These are phyloP conservation scores for Avahi laniger DNA, from an alignment of 2,797 vertebrate genomes.

Conservation along the genomic window DNA sequence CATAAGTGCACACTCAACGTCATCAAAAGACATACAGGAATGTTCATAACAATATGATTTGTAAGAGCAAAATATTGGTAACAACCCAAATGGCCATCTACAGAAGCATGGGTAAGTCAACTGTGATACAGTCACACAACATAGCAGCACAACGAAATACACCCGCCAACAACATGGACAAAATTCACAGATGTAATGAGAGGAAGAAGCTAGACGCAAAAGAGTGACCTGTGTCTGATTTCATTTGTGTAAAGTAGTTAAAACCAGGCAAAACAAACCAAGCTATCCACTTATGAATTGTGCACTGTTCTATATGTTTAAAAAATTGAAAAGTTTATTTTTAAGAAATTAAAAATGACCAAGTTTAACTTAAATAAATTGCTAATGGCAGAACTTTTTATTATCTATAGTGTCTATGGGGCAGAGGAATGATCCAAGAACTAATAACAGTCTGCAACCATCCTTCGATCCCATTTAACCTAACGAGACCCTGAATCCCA, in stretches of 20 bases:
- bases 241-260: background rate
- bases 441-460: background rate
- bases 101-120: background rate
- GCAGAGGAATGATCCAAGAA: background rate
- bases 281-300: background rate
- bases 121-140: accelerated
- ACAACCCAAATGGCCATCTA: background rate
- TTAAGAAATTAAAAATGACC: background rate
- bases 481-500: background rate
- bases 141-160: background rate
- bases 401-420: background rate
- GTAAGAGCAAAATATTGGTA: background rate
- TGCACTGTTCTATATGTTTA: background rate
- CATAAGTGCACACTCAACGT: background rate
- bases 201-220: background rate
- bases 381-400: background rate
- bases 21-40: background rate
- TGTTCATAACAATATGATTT: background rate
- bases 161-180: accelerated
- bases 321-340: background rate
- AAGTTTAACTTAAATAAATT: background rate
- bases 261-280: background rate
- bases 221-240: accelerated
- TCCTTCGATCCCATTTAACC: background rate
- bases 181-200: background rate